Base-by-base conservation (phyloP, 2,797 vertebrate species). In the Pseudopleuronectes americanus region DNA sequence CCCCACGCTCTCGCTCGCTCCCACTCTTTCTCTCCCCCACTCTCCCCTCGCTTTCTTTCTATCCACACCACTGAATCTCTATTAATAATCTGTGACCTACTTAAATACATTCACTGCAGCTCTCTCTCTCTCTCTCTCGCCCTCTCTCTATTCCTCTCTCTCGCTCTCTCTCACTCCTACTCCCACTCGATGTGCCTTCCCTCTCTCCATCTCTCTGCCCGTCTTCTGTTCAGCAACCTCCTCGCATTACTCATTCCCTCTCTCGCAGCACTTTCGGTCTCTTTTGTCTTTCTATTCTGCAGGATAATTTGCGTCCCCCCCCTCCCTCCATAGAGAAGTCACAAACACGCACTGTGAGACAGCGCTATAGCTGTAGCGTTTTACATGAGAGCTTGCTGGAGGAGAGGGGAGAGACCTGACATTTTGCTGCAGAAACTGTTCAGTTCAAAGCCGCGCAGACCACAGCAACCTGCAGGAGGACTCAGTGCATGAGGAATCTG, bases 31-130 rank as follows among this genome's bases (percentile, higher is more conserved):
- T 80, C 83, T 73, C 80, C 75, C 43, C 17, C 43, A 16, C 43
- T 45, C 43, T 45, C 43, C 33, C 67, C 73, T 84, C 83, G 83
- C 79, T 86, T 90, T 88, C 92, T 92, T 92, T 94, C 93, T 87
- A 89, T 93, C 93, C 92, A 93, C 89, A 82, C 90, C 90, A 90
- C 89, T 94, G 92, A 90, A 93, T 94, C 94, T 93, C 94, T 94
- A 95, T 93, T 94, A 95, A 95, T 95, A 95, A 95, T 94, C 93
- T 93, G 92, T 95, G 94, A 94, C 94, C 94, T 94, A 95, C 91
- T 94, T 95, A 93, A 95, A 94, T 92, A 92, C 94, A 93, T 92
- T 94, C 91, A 89, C 89, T 91, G 87, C 89, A 84, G 80, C 89
- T 91, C 90, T 85, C 84, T 77, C 87, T 78, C 90, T 85, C 84